Conservation (phyloP, 2,888 invertebrate genomes). For the Argyresthia goedartella region DNA sequence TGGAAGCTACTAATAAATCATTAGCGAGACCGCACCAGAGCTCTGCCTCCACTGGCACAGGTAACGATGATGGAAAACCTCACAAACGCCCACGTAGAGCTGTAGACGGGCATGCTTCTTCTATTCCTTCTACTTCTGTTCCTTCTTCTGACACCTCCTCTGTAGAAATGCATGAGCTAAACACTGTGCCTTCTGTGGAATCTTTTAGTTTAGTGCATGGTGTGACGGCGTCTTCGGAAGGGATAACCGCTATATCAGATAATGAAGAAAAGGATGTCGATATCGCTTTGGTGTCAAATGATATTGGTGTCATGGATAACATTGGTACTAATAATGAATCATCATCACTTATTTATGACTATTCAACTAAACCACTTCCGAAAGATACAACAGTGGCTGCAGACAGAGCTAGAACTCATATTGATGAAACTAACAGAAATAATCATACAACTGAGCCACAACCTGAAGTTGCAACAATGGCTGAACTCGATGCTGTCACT, state of each 20-base stretch:
- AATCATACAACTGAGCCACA: neutral
- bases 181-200: slow-evolving; percentile 49
- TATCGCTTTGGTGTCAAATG: slow-evolving; percentile 39
- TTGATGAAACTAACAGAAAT: neutral
- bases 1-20: slow-evolving; percentile 78
- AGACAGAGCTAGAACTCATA: neutral
- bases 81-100: slow-evolving; percentile 79
- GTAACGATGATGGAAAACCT: slow-evolving; percentile 45
- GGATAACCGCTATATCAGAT: slow-evolving; percentile 21
- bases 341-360: slow-evolving; percentile 12
- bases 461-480: neutral
- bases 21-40: slow-evolving; percentile 76
- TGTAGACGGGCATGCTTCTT: slow-evolving; percentile 74
- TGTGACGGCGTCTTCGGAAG: slow-evolving; percentile 30
- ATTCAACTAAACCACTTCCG: slow-evolving; percentile 16
- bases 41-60: slow-evolving; percentile 65
- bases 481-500: neutral
- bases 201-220: slow-evolving; percentile 64
- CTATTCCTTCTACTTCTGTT: slow-evolving; percentile 43
- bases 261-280: slow-evolving; percentile 28
- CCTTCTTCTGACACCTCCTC: slow-evolving; percentile 34
- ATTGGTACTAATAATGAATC: slow-evolving; percentile 44
- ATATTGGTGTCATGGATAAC: slow-evolving; percentile 29
- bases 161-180: slow-evolving; percentile 65
- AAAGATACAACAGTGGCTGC: too few species aligned